Evolutionary conservation across 2,888 invertebrate genomes (phyloP), one percentile per base, ranked within the genome.

Genomic region (Agrochola circellaris): DNA sequence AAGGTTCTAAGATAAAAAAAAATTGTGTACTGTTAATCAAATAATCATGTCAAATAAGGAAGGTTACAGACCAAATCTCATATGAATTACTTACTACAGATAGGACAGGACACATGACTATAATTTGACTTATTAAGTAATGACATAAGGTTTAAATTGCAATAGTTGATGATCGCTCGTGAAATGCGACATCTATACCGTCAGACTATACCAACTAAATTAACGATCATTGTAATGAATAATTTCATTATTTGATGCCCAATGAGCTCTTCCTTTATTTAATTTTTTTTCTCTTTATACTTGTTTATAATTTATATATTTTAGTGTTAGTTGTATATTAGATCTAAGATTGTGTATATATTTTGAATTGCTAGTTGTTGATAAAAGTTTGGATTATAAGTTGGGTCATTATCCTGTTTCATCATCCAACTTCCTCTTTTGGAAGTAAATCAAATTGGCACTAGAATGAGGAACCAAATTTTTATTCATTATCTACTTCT

Each of bases 361-460:
- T n/a, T n/a, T n/a, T n/a, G n/a, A n/a, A n/a, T n/a, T n/a, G n/a
- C n/a, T n/a, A n/a, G n/a, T n/a, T n/a, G n/a, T n/a, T n/a, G n/a
- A n/a, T 30, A 3, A 30, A 30, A 8, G 8, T 38, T 54, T 54
- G 26, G 11, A n/a, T 60, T 30, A 1, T 15, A 66, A 38, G 5
- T 17, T 34, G 2, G 54, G 30, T n/a, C 26, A 30, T 38, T 38
- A 23, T n/a, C 42, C 23, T 62, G 8, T 9, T 54, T 17, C 20
- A 30, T 30, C 30, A 30, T n/a, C 9, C 8, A n/a, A 30, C n/a
- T 73, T 56, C 64, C 62, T 56, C 26, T 56, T 79, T 80, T 30
- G 26, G 42, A 51, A 62, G 34, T 34, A 17, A 71, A 54, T 42
- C 17, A 34, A 65, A 15, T 58, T 81, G 73, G 73, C 64, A 81